Base-by-base conservation (phyloP, 1,140 invertebrate species). In the Drosophila nigromelanica region DNA sequence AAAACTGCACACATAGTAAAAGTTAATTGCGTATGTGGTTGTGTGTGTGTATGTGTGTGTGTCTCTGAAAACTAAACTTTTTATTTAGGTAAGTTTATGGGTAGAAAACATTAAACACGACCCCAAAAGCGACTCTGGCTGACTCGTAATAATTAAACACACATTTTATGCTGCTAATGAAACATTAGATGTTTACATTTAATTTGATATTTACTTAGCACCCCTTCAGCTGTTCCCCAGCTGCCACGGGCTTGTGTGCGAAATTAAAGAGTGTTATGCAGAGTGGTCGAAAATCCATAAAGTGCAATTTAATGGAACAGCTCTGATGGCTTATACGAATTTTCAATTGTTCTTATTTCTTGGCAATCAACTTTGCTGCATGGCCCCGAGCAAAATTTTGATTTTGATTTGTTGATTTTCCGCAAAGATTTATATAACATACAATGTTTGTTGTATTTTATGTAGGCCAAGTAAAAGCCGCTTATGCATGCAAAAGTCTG, bases 111-210 rank as follows among this genome's bases (percentile, higher is more conserved):
- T 73, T 69, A 73, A 72, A 66, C 68, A 72, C 60, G 73, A 59
- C 48, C 61, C 72, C 72, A 56, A 73, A 87, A 87, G 77, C 73
- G 51, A 50, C 45, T 59, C 27, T 42, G 61, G 45, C 51, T 33
- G 21, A 39, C 62, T 70, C 64, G 69, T 55, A 80, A 89, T 89
- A 89, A 89, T 89, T 89, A 89, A 89, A 83, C 79, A 83, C 76
- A 89, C 83, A 89, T 89, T 89, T 89, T 82, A 87, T 82, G 76
- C 76, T 89, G 73, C 83, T 89, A 89, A 89, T 89, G 83, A 89
- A 89, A 89, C 79, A 89, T 89, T 89, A 89, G 83, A 80, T 89
- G 83, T 89, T 89, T 89, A 77, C 79, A 89, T 87, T 89, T 87
- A 89, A 87, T 87, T 87, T 87, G 76, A 75, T 70, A 79, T 87